phyloP scores from a whole-genome alignment of 2,888 invertebrate species.

The Baronia brevicornis region DNA sequence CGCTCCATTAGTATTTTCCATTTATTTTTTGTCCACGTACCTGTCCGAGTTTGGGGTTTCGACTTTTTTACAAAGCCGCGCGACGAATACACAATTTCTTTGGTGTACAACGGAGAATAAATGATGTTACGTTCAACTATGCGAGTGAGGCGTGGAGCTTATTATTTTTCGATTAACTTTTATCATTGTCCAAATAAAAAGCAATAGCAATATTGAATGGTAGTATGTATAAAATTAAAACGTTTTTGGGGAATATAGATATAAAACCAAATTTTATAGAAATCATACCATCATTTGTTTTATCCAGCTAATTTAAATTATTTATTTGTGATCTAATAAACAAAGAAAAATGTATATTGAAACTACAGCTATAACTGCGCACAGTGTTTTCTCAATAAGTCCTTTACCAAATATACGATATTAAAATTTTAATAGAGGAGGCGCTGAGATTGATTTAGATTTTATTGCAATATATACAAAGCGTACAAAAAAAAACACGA shows the following conservation, averaged over 20 bases:
- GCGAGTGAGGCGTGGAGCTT: slow-evolving; percentile 35
- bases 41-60: slow-evolving; percentile 71
- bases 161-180: slow-evolving; percentile 60
- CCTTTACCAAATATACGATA: no score
- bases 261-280: slow-evolving; percentile 20
- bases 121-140: slow-evolving; percentile 61
- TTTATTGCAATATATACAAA: no score
- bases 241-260: slow-evolving; percentile 10
- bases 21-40: slow-evolving; percentile 75
- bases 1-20: slow-evolving; percentile 75
- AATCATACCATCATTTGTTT: no score
- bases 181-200: slow-evolving; percentile 19
- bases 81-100: slow-evolving; percentile 73
- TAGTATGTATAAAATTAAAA: not conserved
- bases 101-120: slow-evolving; percentile 61
- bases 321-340: no score
- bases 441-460: no score
- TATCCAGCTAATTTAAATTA: no score
- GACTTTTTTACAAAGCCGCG: slow-evolving; percentile 65
- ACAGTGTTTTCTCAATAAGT: no score
- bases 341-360: no score
- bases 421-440: no score
- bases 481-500: no score
- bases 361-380: no score
- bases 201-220: not conserved